phyloP scores from a whole-genome alignment of 2,888 invertebrate genomes.

The Drosophila borealis region DNA sequence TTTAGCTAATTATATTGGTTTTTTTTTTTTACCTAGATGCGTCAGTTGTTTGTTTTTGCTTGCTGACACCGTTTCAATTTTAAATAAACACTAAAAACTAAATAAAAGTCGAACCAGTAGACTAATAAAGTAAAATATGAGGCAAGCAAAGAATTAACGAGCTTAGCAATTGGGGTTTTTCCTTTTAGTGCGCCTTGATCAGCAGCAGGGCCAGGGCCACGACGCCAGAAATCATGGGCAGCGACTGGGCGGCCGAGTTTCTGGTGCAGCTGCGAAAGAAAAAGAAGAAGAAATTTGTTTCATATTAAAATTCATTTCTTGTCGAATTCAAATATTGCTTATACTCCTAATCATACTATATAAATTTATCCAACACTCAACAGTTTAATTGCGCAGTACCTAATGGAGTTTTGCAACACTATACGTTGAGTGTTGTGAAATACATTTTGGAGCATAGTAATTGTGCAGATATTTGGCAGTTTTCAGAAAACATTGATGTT shows the following conservation, averaged over 20 bases:
- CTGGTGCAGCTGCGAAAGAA: constrained; percentile 46
- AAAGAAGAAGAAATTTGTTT: neutral
- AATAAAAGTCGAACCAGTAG: constrained; percentile 61
- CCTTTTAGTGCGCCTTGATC: constrained; percentile 53
- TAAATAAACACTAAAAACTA: constrained; percentile 72
- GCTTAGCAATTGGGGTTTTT: constrained; percentile 18
- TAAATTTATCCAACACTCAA: neutral
- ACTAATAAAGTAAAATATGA: constrained; percentile 12
- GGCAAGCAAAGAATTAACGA: constrained; percentile 32
- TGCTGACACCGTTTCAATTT: constrained; percentile 38
- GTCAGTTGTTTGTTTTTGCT: constrained; percentile 29
- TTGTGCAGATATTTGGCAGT: too few species aligned
- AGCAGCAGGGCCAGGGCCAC: constrained; percentile 57
- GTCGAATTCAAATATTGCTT: too few species aligned
- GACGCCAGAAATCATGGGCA: constrained; percentile 62
- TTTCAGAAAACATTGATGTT: too few species aligned
- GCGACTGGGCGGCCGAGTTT: constrained; percentile 55
- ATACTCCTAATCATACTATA: neutral
- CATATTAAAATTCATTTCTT: neutral
- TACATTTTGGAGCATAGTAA: too few species aligned
- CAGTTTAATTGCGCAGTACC: neutral
- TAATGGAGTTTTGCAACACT: neutral
- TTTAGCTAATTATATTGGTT: constrained; percentile 12
- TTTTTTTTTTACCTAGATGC: constrained; percentile 32
- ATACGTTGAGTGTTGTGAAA: neutral